Percentiles rank a stretch among this genome's conserved stretches.
Evolutionary conservation across 1,140 invertebrate species (phyloP).

Genomic region (Glossosoma conforme): DNA sequence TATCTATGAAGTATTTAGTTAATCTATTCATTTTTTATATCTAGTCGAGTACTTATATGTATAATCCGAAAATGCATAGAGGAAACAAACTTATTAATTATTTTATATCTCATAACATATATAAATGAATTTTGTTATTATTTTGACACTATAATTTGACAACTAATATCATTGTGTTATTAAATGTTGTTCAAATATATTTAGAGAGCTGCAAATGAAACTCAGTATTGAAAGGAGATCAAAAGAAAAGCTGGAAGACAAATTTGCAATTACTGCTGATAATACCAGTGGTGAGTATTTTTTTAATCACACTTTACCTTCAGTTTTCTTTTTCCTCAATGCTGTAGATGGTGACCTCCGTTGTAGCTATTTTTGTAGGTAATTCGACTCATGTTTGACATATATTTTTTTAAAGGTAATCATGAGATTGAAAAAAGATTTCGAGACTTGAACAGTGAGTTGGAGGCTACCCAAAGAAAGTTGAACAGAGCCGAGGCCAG

Average conservation of each 20-base stretch:
- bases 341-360: too few species aligned
- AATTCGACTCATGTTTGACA: neutral
- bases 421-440: constrained; percentile 44
- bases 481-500: constrained; percentile 54
- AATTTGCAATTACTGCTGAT: constrained; percentile 38
- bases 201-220: constrained; percentile 30
- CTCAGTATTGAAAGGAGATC: constrained; percentile 47
- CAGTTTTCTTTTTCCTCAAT: neutral
- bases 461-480: constrained; percentile 60
- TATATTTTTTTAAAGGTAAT: constrained; percentile 34
- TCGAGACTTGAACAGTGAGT: constrained; percentile 55
- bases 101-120: too few species aligned
- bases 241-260: constrained; percentile 53
- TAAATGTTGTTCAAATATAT: too few species aligned
- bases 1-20: too few species aligned
- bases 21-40: too few species aligned
- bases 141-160: too few species aligned
- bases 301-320: constrained; percentile 5
- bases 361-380: constrained; percentile 1
- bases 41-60: too few species aligned
- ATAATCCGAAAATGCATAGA: too few species aligned
- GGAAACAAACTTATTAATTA: too few species aligned
- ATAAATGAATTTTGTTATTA: too few species aligned
- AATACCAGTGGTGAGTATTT: constrained; percentile 32
- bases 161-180: too few species aligned